Evolutionary conservation across 2,113 vertebrate genomes (phyloP).

Genomic region (Brachyhypopomus occidentalis): DNA sequence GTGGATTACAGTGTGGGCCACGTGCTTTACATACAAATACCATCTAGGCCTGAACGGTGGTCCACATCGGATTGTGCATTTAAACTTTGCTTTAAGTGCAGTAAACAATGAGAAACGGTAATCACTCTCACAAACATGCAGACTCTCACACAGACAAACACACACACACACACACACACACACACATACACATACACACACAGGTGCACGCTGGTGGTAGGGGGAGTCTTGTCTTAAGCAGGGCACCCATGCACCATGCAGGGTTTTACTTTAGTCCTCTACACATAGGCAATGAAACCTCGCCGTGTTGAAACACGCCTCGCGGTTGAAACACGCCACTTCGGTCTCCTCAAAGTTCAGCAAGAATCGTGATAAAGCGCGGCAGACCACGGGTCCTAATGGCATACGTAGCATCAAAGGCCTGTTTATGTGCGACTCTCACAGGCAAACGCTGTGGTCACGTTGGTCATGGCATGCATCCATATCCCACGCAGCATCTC

Average conservation of each 20-base stretch:
- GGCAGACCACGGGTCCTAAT: neutral
- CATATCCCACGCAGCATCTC: neutral
- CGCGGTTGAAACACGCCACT: neutral
- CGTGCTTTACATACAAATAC: no score
- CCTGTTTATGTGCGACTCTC: neutral
- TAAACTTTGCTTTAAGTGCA: slow-evolving; percentile 22
- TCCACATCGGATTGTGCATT: slow-evolving; percentile 15
- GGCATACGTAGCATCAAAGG: neutral
- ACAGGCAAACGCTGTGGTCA: slow-evolving; percentile 12
- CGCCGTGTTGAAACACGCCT: slow-evolving; percentile 3
- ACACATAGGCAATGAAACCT: neutral
- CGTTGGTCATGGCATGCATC: slow-evolving; percentile 22
- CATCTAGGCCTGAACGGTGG: no score
- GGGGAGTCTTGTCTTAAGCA: slow-evolving; percentile 39
- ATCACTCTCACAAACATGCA: slow-evolving; percentile 2
- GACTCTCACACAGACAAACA: slow-evolving; percentile 8
- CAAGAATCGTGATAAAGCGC: neutral
- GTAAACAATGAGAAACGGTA: neutral
- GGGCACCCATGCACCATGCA: slow-evolving; percentile 18
- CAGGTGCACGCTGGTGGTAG: slow-evolving; percentile 18
- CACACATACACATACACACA: neutral
- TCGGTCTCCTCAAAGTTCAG: neutral
- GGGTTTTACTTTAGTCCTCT: neutral
- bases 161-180: slow-evolving; percentile 28
- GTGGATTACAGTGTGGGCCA: no score